Conservation (phyloP, 2,797 vertebrate species). For the Sebastiscus tertius region DNA sequence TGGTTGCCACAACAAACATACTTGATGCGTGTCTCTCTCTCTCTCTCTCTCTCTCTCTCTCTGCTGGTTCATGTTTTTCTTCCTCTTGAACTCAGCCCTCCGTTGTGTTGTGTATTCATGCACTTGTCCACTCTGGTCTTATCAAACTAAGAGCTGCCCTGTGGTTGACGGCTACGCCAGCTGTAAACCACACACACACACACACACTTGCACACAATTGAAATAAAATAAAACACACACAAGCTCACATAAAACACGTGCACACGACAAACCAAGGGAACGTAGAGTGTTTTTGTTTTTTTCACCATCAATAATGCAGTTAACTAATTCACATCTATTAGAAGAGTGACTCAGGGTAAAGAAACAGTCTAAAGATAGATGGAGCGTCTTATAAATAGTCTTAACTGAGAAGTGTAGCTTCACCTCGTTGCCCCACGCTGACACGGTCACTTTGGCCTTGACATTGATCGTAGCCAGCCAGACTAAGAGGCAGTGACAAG, state of each 20-base stretch:
- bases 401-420: slow-evolving; percentile 19
- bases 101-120: background rate
- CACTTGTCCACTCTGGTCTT: slow-evolving; percentile 13
- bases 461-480: slow-evolving; percentile 12
- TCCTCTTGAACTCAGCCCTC: background rate
- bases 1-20: slow-evolving; percentile 71
- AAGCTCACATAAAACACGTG: slow-evolving; percentile 27
- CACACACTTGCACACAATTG: background rate
- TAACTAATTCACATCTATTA: slow-evolving; percentile 29
- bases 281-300: background rate
- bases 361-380: slow-evolving; percentile 50
- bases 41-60: background rate
- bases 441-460: slow-evolving; percentile 24
- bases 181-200: slow-evolving; percentile 14
- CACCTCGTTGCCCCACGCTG: background rate
- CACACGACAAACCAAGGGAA: background rate
- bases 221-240: background rate
- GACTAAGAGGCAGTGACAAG: slow-evolving; percentile 5
- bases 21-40: background rate
- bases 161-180: slow-evolving; percentile 5
- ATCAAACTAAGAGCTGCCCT: slow-evolving; percentile 42
- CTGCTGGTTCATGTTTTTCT: slow-evolving; percentile 6
- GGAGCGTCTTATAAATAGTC: slow-evolving; percentile 33
- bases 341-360: slow-evolving; percentile 48
- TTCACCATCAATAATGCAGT: slow-evolving; percentile 63